Evolutionary conservation across 1,140 invertebrate species (phyloP), one percentile per base, ranked within the genome.

Genomic region (Drosophila tropicalis): DNA sequence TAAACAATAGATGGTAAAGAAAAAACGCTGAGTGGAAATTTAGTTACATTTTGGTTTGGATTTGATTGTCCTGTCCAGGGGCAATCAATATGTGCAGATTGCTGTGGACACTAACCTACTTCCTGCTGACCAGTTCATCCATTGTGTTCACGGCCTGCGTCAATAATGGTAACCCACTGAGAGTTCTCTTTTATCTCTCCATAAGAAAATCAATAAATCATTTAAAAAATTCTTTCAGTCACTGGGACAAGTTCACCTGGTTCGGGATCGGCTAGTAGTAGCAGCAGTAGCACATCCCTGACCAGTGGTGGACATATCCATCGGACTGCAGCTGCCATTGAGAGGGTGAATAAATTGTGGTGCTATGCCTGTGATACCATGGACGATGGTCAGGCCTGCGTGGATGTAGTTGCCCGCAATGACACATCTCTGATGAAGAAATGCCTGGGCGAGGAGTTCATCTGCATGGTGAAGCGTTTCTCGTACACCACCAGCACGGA

Each of bases 401-500:
- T 94, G 6, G 94, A 96, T 79, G 84, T 94, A 57, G 90, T 95
- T 0, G 85, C 92, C 1, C 93, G 93, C 13, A 96, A 91, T 44
- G 72, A 96, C 74, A 92, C 94, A 69, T 94, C 94, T 0, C 93
- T 96, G 15, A 93, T 94, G 63, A 94, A 94, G 69, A 96, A 96
- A 85, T 97, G 96, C 91, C 93, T 93, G 44, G 95, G 95, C 75
- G 95, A 97, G 67, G 94, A 95, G 76, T 94, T 95, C 70, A 95
- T 95, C 41, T 97, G 96, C 91, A 96, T 96, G 95, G 96, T 97
- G 0, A 96, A 96, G 83, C 94, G 95, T 60, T 96, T 96, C 90
- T 96, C 96, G 0, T 96, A 96, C 79, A 97, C 96, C 1, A 96
- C 95, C 13, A 96, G 95, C 51, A 96, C 94, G 5, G 96, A 97